Percentiles rank a stretch among this genome's conserved stretches.
Evolutionary conservation across 2,888 invertebrate species (phyloP).

Genomic region (Microctonus brassicae): DNA sequence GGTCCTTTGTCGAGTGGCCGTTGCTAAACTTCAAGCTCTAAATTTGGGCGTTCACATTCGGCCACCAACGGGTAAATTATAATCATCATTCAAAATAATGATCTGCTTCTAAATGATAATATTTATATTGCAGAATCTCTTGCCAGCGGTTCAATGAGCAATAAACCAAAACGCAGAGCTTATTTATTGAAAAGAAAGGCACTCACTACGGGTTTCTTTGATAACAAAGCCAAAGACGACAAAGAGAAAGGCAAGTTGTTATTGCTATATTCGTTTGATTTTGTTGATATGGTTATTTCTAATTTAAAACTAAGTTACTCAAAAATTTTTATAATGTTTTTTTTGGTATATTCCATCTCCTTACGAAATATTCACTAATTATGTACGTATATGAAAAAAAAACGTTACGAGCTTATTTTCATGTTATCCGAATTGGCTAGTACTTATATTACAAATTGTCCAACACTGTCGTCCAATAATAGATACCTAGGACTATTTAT

Average conservation of each 20-base stretch:
- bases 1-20: slow-evolving; percentile 87
- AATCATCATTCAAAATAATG: neutral
- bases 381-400: slow-evolving; percentile 16
- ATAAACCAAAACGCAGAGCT: slow-evolving; percentile 83
- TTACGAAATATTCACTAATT: slow-evolving; percentile 7
- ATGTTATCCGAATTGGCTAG: slow-evolving; percentile 49
- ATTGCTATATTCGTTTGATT: neutral
- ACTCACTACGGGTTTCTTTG: slow-evolving; percentile 89
- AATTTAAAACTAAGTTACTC: slow-evolving; percentile 26
- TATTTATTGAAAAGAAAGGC: slow-evolving; percentile 89
- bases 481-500: slow-evolving; percentile 48
- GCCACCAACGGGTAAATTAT: slow-evolving; percentile 82
- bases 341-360: no score
- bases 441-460: slow-evolving; percentile 46
- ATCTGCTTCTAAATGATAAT: no score
- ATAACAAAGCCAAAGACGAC: slow-evolving; percentile 81
- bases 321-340: slow-evolving; percentile 18
- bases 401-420: slow-evolving; percentile 48
- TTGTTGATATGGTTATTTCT: neutral
- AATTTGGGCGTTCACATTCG: slow-evolving; percentile 86
- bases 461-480: slow-evolving; percentile 51
- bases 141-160: slow-evolving; percentile 68
- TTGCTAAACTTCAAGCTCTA: slow-evolving; percentile 87
- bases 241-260: slow-evolving; percentile 75
- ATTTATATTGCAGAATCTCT: slow-evolving; percentile 71